Conservation (phyloP, 2,113 vertebrate species). For the Petrocephalus microphthalmus region DNA sequence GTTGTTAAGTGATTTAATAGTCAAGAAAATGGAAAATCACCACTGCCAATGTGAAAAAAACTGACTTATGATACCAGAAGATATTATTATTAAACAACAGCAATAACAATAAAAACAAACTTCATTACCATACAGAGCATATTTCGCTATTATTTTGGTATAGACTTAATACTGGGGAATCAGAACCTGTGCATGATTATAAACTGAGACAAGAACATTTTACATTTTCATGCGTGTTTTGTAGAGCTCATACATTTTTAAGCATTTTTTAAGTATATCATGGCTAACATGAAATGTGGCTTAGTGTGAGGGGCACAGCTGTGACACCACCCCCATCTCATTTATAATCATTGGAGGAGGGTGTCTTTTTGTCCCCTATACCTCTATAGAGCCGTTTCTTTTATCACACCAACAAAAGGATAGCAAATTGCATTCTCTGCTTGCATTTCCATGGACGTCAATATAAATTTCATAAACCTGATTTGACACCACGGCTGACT, state of each 20-base stretch:
- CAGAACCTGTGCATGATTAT: not conserved
- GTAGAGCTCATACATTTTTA: conserved; percentile 1
- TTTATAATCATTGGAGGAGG: conserved; percentile 7
- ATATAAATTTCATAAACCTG: conserved; percentile 48
- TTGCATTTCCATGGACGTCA: conserved; percentile 41
- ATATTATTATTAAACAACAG: conserved; percentile 3
- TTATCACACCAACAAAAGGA: conserved; percentile 26
- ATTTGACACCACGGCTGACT: conserved; percentile 41
- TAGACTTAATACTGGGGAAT: not conserved
- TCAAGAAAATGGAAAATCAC: conserved; percentile 19
- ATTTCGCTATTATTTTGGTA: not conserved
- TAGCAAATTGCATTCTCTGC: conserved; percentile 46
- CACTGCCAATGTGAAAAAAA: not conserved
- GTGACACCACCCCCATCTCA: conserved; percentile 4
- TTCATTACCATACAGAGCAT: not conserved
- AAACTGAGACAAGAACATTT: not conserved
- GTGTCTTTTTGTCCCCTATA: conserved; percentile 14
- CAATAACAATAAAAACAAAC: conserved; percentile 11
- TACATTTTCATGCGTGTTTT: not conserved
- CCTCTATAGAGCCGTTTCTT: conserved; percentile 28
- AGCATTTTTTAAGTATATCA: not conserved
- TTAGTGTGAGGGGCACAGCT: not conserved
- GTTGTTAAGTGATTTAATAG: not conserved
- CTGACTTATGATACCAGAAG: not conserved
- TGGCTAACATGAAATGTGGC: conserved; percentile 7